Base-by-base conservation (phyloP, 2,888 invertebrate species). In the Drosophila subsilvestris region DNA sequence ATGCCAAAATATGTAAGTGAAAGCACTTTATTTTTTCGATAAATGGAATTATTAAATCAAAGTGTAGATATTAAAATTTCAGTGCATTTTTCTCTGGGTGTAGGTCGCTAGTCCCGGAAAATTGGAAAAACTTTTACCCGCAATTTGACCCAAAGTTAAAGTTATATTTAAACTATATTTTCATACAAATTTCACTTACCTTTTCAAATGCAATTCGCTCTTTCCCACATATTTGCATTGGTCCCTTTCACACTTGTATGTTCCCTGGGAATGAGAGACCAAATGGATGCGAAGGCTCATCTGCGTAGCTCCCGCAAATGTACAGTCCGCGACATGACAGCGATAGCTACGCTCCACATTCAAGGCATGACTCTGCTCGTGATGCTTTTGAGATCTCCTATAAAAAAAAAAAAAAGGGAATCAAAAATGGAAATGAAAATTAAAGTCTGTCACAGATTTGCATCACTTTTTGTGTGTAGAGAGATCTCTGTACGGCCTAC, bases 381-480 rank as follows among this genome's bases (percentile, higher is more conserved):
- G 95, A 77, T 94, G 93, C 65, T 93, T 93, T 8, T 95, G 92
- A 55, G 93, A 93, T 73, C 93, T 93, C 76, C 95, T 95, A 17
- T 5, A 25, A 50, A 37, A 8, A 32, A 20, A 9, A 22, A 49
- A 22, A 25, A 27, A 27, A 27, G 27, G 1, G 6, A 37, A 44
- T 7, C 0, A 7, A 62, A 68, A 25, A 5, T 0, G 20, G 14
- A 60, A 54, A 27, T 50, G 10, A 63, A 42, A 45, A 56, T 60
- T 53, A 58, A 65, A 56, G 70, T 53, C 58, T 68, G 62, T 79
- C 79, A 75, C 61, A 74, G 14, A 60, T 75, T 69, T 71, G 68
- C 54, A 55, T 45, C 57, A 60, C 62, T 71, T 56, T 72, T 73
- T 37, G 37, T 37, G n/a, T 7, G 37, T 6, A 9, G 37, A 5